phyloP scores from a whole-genome alignment of 64 coral and sea anemone species.

The Platygyra sinensis region DNA sequence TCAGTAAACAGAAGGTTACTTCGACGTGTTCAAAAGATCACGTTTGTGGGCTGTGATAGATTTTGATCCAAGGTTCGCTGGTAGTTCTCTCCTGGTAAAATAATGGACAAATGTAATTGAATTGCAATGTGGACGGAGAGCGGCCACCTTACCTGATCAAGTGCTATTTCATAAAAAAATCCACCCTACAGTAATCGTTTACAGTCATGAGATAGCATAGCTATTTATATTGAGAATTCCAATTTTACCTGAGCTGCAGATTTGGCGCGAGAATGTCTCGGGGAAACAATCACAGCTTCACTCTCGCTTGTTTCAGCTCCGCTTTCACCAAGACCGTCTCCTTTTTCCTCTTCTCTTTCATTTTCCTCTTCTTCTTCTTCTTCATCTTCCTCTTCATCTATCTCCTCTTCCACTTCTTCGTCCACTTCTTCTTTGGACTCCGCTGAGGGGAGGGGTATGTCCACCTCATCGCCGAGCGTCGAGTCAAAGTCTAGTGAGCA shows the following conservation, averaged over 20 bases:
- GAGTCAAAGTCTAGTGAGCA: conserved; percentile 53
- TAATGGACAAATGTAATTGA: too few species aligned
- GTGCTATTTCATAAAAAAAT: too few species aligned
- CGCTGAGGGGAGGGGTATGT: conserved; percentile 54
- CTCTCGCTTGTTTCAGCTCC: conserved; percentile 84
- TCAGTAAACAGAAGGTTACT: too few species aligned
- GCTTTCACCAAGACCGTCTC: conserved; percentile 47
- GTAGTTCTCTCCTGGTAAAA: too few species aligned
- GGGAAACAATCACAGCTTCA: conserved; percentile 82
- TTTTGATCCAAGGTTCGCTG: too few species aligned
- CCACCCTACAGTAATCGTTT: too few species aligned
- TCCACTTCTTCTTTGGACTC: conserved; percentile 25
- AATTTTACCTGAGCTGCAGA: conserved; percentile 44
- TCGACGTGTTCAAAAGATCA: too few species aligned
- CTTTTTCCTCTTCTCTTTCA: background rate
- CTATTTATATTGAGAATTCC: background rate
- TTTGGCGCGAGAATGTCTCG: conserved; percentile 60
- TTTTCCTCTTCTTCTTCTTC: conserved; percentile 13
- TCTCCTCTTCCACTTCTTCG: background rate
- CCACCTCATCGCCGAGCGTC: conserved; percentile 73
- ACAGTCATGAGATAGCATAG: too few species aligned
- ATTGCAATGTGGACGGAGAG: too few species aligned
- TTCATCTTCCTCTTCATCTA: background rate
- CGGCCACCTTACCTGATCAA: too few species aligned
- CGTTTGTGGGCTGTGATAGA: too few species aligned